Evolutionary conservation across 1,140 invertebrate genomes (phyloP).

Genomic region (Cherax destructor): DNA sequence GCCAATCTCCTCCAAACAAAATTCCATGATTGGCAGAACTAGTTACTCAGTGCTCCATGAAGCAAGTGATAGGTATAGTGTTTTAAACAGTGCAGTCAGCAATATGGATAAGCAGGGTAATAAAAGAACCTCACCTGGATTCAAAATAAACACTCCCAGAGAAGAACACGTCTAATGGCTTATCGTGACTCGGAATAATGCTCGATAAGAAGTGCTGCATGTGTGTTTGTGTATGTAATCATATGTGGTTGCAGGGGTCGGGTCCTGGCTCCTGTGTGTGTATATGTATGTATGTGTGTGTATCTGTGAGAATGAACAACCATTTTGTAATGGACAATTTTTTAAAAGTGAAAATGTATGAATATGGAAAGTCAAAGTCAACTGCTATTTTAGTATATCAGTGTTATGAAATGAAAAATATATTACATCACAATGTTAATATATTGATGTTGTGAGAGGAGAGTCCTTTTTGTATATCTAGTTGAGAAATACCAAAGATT

Average conservation of each 20-base stretch:
- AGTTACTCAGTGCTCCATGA: constrained; percentile 35
- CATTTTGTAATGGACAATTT: constrained; percentile 62
- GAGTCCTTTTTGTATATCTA: constrained; percentile 70
- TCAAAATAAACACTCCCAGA: constrained; percentile 16
- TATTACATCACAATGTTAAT: constrained; percentile 67
- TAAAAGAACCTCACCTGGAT: constrained; percentile 51
- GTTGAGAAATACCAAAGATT: constrained; percentile 70
- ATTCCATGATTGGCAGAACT: constrained; percentile 21
- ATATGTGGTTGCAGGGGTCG: too few relatives aligned
- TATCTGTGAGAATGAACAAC: constrained; percentile 4
- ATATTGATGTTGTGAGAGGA: constrained; percentile 68
- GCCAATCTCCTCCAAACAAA: constrained; percentile 16
- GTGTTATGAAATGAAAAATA: constrained; percentile 64
- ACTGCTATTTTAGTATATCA: constrained; percentile 65
- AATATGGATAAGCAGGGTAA: constrained; percentile 68
- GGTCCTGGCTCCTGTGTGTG: too few relatives aligned
- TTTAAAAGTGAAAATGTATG: constrained; percentile 56
- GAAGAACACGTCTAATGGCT: constrained; percentile 32
- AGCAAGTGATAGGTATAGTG: constrained; percentile 24
- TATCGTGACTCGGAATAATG: constrained; percentile 27
- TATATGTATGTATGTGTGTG: too few relatives aligned
- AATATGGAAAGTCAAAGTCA: constrained; percentile 63
- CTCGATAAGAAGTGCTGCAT: constrained; percentile 1
- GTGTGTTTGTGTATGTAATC: neutral
- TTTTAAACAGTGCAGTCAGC: constrained; percentile 45